phyloP scores from a whole-genome alignment of 1,140 invertebrate species.

The Ooceraea biroi region DNA sequence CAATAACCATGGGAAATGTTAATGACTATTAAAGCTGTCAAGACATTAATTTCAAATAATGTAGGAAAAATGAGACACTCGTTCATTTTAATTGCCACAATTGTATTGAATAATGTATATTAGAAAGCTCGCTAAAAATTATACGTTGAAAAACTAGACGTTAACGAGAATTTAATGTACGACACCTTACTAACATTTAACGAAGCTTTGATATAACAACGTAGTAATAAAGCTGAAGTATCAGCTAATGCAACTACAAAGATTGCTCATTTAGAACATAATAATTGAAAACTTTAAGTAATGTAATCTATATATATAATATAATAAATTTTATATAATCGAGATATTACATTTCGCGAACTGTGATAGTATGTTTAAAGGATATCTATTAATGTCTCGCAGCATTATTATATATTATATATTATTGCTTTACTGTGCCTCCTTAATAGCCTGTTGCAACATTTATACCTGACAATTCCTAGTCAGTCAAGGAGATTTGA shows the following conservation, averaged over 20 bases:
- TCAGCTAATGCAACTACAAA: not conserved
- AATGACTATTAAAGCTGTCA: not conserved
- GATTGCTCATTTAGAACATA: not conserved
- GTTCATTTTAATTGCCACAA: not conserved
- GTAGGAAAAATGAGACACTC: not conserved
- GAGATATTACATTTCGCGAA: not conserved
- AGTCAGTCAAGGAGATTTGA: not conserved
- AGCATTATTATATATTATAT: no score
- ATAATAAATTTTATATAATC: no score
- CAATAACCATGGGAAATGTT: no score
- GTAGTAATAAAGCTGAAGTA: not conserved
- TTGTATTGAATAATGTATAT: not conserved
- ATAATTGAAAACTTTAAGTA: not conserved
- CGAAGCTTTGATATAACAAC: not conserved
- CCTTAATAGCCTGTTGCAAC: constrained; percentile 10
- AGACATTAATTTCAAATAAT: not conserved
- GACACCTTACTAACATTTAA: not conserved
- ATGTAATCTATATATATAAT: no score
- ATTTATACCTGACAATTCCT: constrained; percentile 23
- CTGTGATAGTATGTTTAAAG: no score
- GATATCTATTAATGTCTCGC: no score
- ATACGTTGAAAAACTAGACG: not conserved
- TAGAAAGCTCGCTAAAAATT: not conserved
- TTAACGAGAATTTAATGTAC: constrained; percentile 8
- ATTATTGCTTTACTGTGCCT: not conserved